Evolutionary conservation across 2,113 vertebrate species (phyloP), one percentile per base, ranked within the genome.

Genomic region (Gadus chalcogrammus): DNA sequence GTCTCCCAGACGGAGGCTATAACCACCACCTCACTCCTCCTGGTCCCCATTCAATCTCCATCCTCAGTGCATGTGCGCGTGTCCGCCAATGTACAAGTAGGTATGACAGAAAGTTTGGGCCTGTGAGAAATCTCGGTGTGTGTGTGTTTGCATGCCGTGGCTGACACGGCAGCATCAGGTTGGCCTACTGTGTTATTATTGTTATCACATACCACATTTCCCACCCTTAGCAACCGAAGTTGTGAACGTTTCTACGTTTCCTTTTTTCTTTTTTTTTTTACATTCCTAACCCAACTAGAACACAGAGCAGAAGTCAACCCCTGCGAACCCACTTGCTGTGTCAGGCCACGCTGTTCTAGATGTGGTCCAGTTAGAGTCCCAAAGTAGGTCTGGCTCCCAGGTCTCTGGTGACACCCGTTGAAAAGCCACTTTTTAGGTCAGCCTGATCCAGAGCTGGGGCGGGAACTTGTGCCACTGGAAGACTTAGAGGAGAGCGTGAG

Each of bases 371-470:
- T 58, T 58, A n/a, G 82, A 38, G 31, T 35, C 6, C 70, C 78
- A 80, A 87, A 87, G 82, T 85, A 81, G 88, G 88, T 83, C 77
- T 78, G 22, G 71, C 73, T 81, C 84, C 83, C 75, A 75, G 73
- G 70, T 83, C 83, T 87, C 81, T 67, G 52, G 86, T 77, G 88
- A 82, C 68, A 75, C 74, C 83, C 72, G 73, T 74, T 70, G n/a
- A 63, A 80, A 82, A 84, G 76, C 76, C 68, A 59, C 69, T 77
- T 89, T 87, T 86, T 85, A 84, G 86, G 86, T 87, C 83, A 81
- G 62, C 52, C 15, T 61, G 77, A 76, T 16, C 18, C 67, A 72
- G 76, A 82, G 78, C 72, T 67, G 78, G 78, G 42, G 42, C 42
- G 42, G 77, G 79, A 68, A 63, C 70, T 76, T 70, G 38, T 72